Evolutionary conservation across 2,113 vertebrate genomes (phyloP).

Genomic region (Falcunculus frontatus): DNA sequence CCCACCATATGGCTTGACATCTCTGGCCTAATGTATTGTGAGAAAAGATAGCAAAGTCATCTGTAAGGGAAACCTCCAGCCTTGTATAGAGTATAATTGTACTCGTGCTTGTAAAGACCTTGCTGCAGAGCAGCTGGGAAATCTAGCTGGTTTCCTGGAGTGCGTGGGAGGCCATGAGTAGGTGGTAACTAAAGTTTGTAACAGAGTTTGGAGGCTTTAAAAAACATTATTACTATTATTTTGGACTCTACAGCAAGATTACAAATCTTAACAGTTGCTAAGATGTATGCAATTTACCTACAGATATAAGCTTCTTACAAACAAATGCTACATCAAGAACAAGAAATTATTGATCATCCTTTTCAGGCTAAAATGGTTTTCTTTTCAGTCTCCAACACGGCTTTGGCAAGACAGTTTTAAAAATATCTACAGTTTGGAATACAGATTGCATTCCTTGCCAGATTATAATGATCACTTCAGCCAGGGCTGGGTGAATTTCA

Average conservation of each 20-base stretch:
- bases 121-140: conserved; percentile 6
- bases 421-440: conserved; percentile 41
- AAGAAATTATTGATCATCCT: neutral
- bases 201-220: neutral
- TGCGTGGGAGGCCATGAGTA: neutral
- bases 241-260: neutral
- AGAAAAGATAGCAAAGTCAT: neutral
- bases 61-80: neutral
- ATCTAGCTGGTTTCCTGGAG: neutral
- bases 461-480: conserved; percentile 50
- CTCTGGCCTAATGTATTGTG: neutral
- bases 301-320: neutral
- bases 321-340: neutral
- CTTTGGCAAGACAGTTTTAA: conserved; percentile 14
- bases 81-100: neutral
- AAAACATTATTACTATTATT: neutral
- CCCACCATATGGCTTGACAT: neutral
- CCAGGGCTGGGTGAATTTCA: conserved; percentile 42
- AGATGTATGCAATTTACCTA: neutral
- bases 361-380: neutral
- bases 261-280: neutral
- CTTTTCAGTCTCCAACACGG: neutral
- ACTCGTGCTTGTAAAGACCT: neutral
- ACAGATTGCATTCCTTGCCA: conserved; percentile 28
- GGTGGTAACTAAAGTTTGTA: conserved; percentile 41